Conservation (phyloP, 2,113 vertebrate species). For the Corvus hawaiiensis region DNA sequence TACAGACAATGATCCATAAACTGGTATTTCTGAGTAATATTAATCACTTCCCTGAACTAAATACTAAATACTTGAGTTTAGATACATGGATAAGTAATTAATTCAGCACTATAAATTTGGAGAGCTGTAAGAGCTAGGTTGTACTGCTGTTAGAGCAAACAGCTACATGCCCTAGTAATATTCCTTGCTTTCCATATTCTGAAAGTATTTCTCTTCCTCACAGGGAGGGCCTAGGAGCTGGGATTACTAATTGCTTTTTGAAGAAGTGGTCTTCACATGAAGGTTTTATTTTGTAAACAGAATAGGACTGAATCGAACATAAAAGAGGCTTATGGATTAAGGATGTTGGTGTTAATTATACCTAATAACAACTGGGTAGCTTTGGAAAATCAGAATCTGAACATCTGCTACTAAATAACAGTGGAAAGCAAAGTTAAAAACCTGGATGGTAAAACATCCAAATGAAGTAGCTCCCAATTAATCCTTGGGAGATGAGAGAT, state of each 20-base stretch:
- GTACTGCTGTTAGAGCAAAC: neutral
- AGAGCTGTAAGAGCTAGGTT: neutral
- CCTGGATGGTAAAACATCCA: neutral
- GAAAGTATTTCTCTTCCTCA: neutral
- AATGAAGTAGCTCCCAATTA: neutral
- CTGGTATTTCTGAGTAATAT: neutral
- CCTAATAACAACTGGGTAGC: neutral
- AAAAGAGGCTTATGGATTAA: neutral
- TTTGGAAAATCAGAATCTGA: neutral
- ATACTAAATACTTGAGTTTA: neutral
- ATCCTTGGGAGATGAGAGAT: neutral
- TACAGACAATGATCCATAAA: constrained; percentile 12
- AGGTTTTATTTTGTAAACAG: neutral
- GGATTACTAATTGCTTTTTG: neutral
- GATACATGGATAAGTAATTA: neutral
- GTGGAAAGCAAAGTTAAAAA: neutral
- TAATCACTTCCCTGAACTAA: neutral
- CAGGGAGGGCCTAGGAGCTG: neutral
- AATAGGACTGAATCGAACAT: neutral
- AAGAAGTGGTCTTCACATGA: neutral
- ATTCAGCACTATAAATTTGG: neutral
- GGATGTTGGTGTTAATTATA: neutral
- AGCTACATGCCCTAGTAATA: neutral
- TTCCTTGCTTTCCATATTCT: neutral
- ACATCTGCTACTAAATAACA: neutral